Conservation (phyloP, 2,113 vertebrate species). For the Cygnus buccinator region DNA sequence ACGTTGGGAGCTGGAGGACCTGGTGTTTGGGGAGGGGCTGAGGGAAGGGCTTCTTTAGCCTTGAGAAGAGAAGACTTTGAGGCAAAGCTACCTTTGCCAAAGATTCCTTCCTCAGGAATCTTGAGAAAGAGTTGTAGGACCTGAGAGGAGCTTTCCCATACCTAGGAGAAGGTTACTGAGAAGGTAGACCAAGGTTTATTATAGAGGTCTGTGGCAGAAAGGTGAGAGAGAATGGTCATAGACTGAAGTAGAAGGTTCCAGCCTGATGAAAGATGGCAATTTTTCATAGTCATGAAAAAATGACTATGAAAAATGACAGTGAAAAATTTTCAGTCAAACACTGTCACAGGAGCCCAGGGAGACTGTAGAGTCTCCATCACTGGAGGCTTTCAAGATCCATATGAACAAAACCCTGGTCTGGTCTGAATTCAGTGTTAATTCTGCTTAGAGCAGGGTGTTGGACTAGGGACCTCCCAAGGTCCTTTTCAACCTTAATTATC, state of each 20-base stretch:
- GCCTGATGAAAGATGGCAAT: neutral
- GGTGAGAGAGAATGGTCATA: neutral
- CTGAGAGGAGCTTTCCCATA: neutral
- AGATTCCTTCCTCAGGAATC: neutral
- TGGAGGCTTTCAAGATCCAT: neutral
- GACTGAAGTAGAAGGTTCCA: neutral
- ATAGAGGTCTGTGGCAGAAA: neutral
- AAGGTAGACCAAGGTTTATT: neutral
- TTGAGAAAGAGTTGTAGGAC: neutral
- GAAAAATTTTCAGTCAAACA: neutral
- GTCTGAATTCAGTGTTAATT: neutral
- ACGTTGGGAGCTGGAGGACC: neutral
- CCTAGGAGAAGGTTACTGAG: neutral
- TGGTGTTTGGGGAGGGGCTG: neutral
- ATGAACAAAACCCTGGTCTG: neutral
- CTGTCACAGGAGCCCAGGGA: neutral
- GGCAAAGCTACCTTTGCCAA: rapidly evolving
- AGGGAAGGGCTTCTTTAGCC: neutral
- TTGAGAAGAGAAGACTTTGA: neutral
- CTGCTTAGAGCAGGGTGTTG: neutral
- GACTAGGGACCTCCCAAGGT: neutral
- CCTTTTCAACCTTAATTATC: too few relatives aligned
- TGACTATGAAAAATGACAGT: too few relatives aligned
- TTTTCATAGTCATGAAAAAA: neutral
- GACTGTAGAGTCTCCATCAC: neutral